phyloP scores from a whole-genome alignment of 2,888 invertebrate genomes.

The Limnephilus marmoratus region DNA sequence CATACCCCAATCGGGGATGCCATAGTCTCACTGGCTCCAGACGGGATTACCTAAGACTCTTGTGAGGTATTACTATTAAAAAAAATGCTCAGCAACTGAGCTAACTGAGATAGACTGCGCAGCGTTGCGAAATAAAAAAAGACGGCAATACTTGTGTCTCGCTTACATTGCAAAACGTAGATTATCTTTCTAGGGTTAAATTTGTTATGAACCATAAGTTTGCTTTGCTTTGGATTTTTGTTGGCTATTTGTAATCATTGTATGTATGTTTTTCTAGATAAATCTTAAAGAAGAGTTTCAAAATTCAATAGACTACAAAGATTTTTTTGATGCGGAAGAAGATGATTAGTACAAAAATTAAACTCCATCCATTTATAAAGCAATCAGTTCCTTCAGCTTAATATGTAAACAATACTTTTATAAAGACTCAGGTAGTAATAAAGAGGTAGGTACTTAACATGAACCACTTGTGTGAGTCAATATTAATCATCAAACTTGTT shows the following conservation, averaged over 20 bases:
- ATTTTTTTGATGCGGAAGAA: slow-evolving; percentile 77
- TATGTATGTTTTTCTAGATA: slow-evolving; percentile 70
- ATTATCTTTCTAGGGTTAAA: not conserved
- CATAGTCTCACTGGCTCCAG: too few species aligned
- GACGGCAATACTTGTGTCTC: too few species aligned
- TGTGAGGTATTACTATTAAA: too few species aligned
- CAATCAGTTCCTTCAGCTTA: not conserved
- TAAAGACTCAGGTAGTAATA: not conserved
- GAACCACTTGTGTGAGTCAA: not conserved
- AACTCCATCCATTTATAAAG: not conserved
- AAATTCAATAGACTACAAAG: slow-evolving; percentile 75
- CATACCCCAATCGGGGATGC: too few species aligned
- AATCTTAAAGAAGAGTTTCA: slow-evolving; percentile 74
- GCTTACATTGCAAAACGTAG: too few species aligned
- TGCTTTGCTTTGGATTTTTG: not conserved
- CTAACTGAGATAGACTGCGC: too few species aligned
- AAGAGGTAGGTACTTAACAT: not conserved
- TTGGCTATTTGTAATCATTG: not conserved
- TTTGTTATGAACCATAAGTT: not conserved
- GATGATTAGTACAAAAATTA: slow-evolving; percentile 68
- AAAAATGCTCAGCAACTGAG: too few species aligned
- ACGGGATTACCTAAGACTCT: too few species aligned
- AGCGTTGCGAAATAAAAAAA: too few species aligned
- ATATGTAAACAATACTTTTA: not conserved
- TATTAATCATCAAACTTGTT: not conserved